Conservation (phyloP, 1,140 invertebrate genomes). For the Pseudomyrmex pallidus region DNA sequence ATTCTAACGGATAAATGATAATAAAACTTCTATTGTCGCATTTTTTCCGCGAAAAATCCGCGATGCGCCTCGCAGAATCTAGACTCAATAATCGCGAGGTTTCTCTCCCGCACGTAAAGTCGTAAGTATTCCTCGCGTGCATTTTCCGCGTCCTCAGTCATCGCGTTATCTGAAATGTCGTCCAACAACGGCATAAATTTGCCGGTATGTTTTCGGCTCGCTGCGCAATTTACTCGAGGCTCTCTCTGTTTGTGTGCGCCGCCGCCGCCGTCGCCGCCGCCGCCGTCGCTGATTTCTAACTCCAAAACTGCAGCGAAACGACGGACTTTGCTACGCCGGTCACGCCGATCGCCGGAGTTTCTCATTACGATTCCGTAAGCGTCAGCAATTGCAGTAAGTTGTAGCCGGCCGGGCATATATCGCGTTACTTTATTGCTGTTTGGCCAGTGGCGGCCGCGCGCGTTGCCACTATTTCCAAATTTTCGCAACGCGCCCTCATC, state of each 20-base stretch:
- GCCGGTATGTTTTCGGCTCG: constrained; percentile 48
- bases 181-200: constrained; percentile 58
- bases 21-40: background rate
- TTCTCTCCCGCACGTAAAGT: constrained; percentile 8
- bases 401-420: constrained; percentile 60
- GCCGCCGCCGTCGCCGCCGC: background rate
- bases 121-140: constrained; percentile 46
- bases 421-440: constrained; percentile 69
- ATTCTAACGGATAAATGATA: background rate
- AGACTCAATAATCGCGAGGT: constrained; percentile 31
- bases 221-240: constrained; percentile 44
- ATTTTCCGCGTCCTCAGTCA: constrained; percentile 52
- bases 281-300: constrained; percentile 50
- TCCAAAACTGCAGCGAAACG: constrained; percentile 57
- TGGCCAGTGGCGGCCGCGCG: constrained; percentile 22
- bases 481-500: constrained; percentile 31
- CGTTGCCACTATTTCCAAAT: constrained; percentile 55
- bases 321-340: constrained; percentile 61
- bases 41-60: constrained; percentile 2
- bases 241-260: constrained; percentile 22
- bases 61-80: background rate
- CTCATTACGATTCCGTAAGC: constrained; percentile 70
- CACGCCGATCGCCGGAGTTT: constrained; percentile 64
- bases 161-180: constrained; percentile 42
- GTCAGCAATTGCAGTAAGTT: constrained; percentile 71